Conservation (phyloP, 2,113 vertebrate species). For the Puffinus mauretanicus region DNA sequence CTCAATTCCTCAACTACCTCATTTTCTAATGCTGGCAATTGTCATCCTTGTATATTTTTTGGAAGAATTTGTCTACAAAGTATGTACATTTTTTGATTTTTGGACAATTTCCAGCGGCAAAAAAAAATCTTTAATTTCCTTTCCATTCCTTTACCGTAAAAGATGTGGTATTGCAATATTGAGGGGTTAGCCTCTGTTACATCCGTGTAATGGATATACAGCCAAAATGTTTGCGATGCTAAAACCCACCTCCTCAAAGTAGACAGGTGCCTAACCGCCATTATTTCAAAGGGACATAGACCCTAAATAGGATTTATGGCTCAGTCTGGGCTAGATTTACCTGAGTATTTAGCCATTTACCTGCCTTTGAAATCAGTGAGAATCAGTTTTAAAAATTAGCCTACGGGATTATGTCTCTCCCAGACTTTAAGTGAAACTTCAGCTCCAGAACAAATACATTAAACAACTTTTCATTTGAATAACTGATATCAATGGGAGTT, state of each 20-base stretch:
- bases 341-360: not conserved
- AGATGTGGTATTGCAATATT: not conserved
- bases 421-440: not conserved
- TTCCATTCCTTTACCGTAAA: not conserved
- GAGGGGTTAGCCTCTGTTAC: not conserved
- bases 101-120: not conserved
- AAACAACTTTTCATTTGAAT: conserved; percentile 41
- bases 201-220: not conserved
- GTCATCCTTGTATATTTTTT: not conserved
- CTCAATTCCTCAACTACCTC: not conserved
- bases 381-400: not conserved
- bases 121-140: not conserved
- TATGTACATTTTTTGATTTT: not conserved
- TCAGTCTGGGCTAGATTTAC: not conserved
- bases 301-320: not conserved
- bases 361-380: not conserved
- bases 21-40: not conserved
- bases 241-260: not conserved
- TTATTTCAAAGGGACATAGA: not conserved
- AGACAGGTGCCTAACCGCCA: not conserved
- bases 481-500: conserved; percentile 28
- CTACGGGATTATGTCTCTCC: not conserved
- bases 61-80: not conserved
- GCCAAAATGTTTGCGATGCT: not conserved
- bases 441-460: conserved; percentile 28